A percentile compares a stretch with the other conserved stretches of the same genome.
phyloP scores from a whole-genome alignment of 2,888 invertebrate genomes.

The Arrhopalites spinosus region DNA sequence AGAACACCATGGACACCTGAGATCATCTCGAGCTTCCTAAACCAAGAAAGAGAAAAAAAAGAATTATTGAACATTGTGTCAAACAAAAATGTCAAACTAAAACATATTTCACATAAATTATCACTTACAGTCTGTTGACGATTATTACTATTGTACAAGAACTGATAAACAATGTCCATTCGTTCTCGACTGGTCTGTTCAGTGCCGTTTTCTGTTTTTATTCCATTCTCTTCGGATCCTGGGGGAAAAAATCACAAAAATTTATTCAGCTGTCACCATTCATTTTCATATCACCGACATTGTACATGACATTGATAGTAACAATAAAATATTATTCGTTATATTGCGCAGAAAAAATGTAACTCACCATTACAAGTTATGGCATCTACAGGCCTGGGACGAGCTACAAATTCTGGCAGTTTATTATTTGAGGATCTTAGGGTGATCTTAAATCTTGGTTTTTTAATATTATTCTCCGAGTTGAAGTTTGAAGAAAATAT shows the following conservation, averaged over 20 bases:
- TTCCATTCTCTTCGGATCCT: constrained; percentile 23
- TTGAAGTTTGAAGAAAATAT: constrained; percentile 5
- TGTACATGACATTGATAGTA: too few relatives aligned
- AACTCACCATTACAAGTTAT: neutral
- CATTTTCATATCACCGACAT: too few relatives aligned
- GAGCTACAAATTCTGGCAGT: constrained; percentile 16
- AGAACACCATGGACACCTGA: constrained; percentile 95
- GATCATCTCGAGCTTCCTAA: constrained; percentile 79
- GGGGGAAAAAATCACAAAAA: neutral
- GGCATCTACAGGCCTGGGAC: neutral
- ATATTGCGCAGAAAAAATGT: too few relatives aligned
- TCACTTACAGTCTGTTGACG: constrained; percentile 80
- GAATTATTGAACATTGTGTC: too few relatives aligned
- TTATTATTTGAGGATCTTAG: constrained; percentile 22
- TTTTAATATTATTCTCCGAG: neutral
- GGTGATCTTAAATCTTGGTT: constrained; percentile 30
- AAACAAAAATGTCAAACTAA: too few relatives aligned
- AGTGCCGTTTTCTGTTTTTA: neutral
- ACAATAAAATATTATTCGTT: too few relatives aligned
- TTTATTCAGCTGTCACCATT: too few relatives aligned
- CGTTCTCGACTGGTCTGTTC: constrained; percentile 57
- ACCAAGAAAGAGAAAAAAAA: too few relatives aligned
- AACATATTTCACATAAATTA: too few relatives aligned
- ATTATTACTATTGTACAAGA: constrained; percentile 92
- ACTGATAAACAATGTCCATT: constrained; percentile 82